A percentile compares a stretch with the other conserved stretches of the same genome.
Conservation (phyloP, 2,888 invertebrate species). For the Argyresthia albistria region DNA sequence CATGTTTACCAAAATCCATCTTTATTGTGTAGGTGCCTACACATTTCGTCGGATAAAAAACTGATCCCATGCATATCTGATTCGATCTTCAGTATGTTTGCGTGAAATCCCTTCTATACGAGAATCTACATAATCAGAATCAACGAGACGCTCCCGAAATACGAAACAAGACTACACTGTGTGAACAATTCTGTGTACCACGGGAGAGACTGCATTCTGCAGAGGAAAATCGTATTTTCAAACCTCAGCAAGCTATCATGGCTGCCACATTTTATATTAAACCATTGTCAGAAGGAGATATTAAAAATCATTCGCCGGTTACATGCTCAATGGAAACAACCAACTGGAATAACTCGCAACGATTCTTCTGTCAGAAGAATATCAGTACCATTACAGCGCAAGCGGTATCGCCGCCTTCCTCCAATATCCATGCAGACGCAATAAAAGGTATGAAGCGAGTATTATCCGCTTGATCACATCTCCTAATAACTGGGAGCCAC, state of each 20-base stretch:
- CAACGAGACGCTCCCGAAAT: constrained; percentile 49
- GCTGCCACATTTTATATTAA: too few species aligned
- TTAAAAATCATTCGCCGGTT: too few species aligned
- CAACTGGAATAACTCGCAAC: constrained; percentile 4
- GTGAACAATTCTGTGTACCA: neutral
- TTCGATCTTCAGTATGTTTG: constrained; percentile 59
- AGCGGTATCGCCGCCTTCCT: constrained; percentile 36
- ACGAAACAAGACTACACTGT: constrained; percentile 21
- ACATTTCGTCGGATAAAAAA: constrained; percentile 47
- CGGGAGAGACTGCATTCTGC: too few species aligned
- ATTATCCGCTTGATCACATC: constrained; percentile 67
- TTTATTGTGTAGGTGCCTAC: constrained; percentile 22
- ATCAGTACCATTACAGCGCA: constrained; percentile 32
- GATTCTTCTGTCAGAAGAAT: constrained; percentile 16
- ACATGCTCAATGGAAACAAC: neutral
- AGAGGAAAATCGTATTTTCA: too few species aligned
- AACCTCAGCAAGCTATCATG: too few species aligned
- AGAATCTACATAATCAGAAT: constrained; percentile 61
- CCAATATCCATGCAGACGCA: constrained; percentile 41
- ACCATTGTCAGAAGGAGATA: too few species aligned
- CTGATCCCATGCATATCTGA: constrained; percentile 62
- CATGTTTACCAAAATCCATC: constrained; percentile 25
- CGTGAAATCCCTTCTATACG: constrained; percentile 49
- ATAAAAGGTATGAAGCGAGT: constrained; percentile 65
- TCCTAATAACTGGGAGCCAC: constrained; percentile 69